Conservation (phyloP, 2,797 vertebrate species). For the Thunnus albacares region DNA sequence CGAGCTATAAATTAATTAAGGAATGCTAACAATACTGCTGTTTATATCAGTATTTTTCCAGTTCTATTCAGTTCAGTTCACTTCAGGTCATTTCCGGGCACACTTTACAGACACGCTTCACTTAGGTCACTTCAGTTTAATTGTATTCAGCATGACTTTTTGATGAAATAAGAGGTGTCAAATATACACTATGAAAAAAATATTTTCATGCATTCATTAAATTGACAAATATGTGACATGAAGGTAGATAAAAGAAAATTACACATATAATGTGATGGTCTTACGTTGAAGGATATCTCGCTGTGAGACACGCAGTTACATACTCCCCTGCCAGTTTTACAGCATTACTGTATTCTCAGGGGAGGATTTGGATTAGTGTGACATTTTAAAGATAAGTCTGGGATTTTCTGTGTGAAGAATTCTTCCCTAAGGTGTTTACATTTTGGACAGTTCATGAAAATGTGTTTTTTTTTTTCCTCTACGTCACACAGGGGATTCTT, state of each 20-base stretch:
- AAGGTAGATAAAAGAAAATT: slow-evolving; percentile 18
- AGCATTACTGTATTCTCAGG: slow-evolving; percentile 51
- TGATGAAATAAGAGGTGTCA: neutral
- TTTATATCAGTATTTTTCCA: slow-evolving; percentile 6
- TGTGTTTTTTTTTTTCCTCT: slow-evolving; percentile 27
- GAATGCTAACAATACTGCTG: neutral
- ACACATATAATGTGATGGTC: slow-evolving; percentile 16
- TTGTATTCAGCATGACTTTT: neutral
- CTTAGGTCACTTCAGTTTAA: neutral
- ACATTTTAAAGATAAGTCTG: slow-evolving; percentile 64
- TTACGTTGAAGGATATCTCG: slow-evolving; percentile 41
- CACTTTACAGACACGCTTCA: neutral
- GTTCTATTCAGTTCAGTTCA: slow-evolving; percentile 1
- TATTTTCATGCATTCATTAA: neutral
- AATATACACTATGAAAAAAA: neutral
- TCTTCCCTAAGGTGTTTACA: slow-evolving; percentile 48
- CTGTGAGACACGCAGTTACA: slow-evolving; percentile 37
- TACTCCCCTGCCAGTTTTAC: slow-evolving; percentile 42
- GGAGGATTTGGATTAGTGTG: slow-evolving; percentile 69
- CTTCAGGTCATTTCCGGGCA: neutral
- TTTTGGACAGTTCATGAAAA: slow-evolving; percentile 40
- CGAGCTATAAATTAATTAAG: neutral
- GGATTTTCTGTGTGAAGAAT: slow-evolving; percentile 61
- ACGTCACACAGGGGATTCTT: slow-evolving; percentile 1
- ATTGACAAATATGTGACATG: neutral